Evolutionary conservation across 2,113 vertebrate genomes (phyloP).

Genomic region (Climacteris rufus): DNA sequence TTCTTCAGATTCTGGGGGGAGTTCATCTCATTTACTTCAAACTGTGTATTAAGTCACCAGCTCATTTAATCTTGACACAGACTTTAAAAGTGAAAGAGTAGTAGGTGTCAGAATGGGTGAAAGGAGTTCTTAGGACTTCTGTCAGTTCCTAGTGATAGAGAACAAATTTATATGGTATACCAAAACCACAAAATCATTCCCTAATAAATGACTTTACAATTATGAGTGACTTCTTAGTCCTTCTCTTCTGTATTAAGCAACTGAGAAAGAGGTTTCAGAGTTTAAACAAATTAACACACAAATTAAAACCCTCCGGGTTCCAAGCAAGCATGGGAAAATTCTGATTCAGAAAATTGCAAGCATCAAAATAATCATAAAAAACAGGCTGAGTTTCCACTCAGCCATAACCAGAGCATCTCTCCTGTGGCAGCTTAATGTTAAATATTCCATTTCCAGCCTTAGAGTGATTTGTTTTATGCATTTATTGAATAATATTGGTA

Average conservation of each 20-base stretch:
- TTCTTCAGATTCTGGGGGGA: not conserved
- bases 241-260: not conserved
- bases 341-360: not conserved
- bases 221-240: not conserved
- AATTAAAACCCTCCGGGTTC: not conserved
- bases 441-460: not conserved
- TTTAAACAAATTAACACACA: not conserved
- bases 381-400: not conserved
- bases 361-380: not conserved
- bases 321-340: not conserved
- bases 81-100: not conserved
- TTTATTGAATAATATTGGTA: not conserved
- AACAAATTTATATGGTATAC: not conserved
- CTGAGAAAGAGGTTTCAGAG: not conserved
- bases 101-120: not conserved
- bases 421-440: not conserved
- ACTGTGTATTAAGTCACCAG: not conserved
- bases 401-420: not conserved
- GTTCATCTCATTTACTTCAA: not conserved
- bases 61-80: not conserved
- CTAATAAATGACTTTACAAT: not conserved
- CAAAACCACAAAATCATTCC: not conserved
- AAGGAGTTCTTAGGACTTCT: not conserved
- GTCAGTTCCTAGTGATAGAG: not conserved
- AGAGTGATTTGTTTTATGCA: not conserved